Evolutionary conservation across 2,113 vertebrate species (phyloP), one percentile per base, ranked within the genome.

Genomic region (Bos javanicus): DNA sequence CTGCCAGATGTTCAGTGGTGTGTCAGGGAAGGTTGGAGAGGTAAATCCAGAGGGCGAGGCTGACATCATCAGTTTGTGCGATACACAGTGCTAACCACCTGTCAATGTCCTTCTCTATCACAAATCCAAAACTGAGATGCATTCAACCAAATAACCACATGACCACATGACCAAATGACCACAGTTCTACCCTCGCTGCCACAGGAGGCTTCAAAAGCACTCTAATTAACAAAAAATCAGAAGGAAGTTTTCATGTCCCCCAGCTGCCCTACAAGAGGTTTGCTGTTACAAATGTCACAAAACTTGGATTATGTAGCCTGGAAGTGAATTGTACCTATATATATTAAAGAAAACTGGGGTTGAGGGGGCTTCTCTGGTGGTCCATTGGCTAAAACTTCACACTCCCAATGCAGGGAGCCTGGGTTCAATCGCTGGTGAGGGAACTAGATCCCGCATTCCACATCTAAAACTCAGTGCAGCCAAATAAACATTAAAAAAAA

Each of bases 11-110:
- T 33, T 54, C 30, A 54, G 80, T 0, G 3, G 11, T 14, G 12
- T 54, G 30, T n/a, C 48, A 23, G 80, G 48, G 6, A 54, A 82
- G 50, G 48, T n/a, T 54, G 80, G 48, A 82, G 17, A 13, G 17
- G 48, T 52, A 52, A 52, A 54, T 54, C 30, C 48, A 33, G 48
- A 82, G 30, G 80, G 48, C 2, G 17, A n/a, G 8, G 48, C 5
- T 52, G 80, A 52, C 48, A 52, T n/a, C 10, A 21, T 52, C 6
- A 11, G 48, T 30, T 33, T 23, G 10, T 2, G 6, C 0, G 1
- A 54, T 7, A 82, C 33, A 82, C 80, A 82, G 10, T 54, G 48
- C 80, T 54, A n/a, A 82, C 17, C 80, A 82, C 1, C 4, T n/a
- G 30, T 54, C 80, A 82, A 5, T 54, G 80, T 82, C 46, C 46